Conservation (phyloP, 1,140 invertebrate species). For the Onthophagus taurus region DNA sequence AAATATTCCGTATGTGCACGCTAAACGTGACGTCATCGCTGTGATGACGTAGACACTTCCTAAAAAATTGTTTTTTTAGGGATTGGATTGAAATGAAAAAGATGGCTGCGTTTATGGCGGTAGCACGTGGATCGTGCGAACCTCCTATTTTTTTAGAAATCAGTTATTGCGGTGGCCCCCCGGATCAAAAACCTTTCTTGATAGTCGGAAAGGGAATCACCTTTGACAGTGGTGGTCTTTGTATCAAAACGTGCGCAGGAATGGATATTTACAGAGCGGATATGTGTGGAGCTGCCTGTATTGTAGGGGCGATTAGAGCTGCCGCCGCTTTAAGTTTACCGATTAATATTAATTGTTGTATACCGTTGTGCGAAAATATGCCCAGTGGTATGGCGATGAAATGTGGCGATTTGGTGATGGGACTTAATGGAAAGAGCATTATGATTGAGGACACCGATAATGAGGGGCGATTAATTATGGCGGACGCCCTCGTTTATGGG, state of each 20-base stretch:
- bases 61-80: too few species aligned
- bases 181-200: constrained; percentile 39
- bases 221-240: constrained; percentile 75
- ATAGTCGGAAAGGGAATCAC: constrained; percentile 65
- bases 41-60: too few species aligned
- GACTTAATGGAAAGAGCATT: constrained; percentile 68
- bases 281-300: constrained; percentile 75
- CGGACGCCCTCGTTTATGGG: constrained; percentile 70
- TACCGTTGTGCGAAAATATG: constrained; percentile 66
- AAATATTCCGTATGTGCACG: too few species aligned
- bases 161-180: constrained; percentile 42
- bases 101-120: constrained; percentile 64
- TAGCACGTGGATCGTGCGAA: constrained; percentile 58
- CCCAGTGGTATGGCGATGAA: constrained; percentile 61
- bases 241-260: constrained; percentile 52
- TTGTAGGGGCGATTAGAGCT: constrained; percentile 53
- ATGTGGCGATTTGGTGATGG: constrained; percentile 64
- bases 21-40: too few species aligned
- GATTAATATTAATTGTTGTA: constrained; percentile 59
- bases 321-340: constrained; percentile 56
- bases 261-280: constrained; percentile 72
- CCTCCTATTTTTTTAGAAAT: constrained; percentile 68
- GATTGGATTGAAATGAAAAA: constrained; percentile 58
- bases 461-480: constrained; percentile 64
- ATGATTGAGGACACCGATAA: constrained; percentile 72